Evolutionary conservation across 2,113 vertebrate species (phyloP).

Genomic region (Synodontis membranacea): DNA sequence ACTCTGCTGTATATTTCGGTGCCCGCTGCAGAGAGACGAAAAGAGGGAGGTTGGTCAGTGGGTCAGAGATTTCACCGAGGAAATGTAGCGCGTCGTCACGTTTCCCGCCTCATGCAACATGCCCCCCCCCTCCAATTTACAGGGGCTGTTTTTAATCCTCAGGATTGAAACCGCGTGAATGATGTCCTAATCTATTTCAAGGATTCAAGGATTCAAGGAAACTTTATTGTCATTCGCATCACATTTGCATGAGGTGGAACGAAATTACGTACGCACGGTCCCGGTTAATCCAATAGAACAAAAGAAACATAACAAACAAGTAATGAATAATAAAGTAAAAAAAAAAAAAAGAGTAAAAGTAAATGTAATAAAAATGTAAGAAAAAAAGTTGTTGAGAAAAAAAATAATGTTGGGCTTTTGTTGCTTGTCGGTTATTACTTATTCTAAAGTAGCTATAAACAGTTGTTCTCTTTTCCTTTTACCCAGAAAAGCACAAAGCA

Average conservation of each 20-base stretch:
- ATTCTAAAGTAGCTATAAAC: background rate
- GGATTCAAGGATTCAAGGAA: no score
- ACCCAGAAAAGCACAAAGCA: background rate
- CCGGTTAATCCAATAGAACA: no score
- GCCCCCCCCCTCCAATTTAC: background rate
- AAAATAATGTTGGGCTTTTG: background rate
- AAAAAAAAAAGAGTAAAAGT: no score
- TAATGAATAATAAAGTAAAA: no score
- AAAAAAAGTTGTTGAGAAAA: no score
- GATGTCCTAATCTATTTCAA: background rate
- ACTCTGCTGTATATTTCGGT: conserved; percentile 55
- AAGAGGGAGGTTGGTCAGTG: conserved; percentile 75
- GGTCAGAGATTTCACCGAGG: conserved; percentile 71
- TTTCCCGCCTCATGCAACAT: conserved; percentile 66
- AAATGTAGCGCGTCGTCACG: conserved; percentile 65
- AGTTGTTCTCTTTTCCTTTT: background rate
- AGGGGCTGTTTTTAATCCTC: background rate
- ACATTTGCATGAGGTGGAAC: no score
- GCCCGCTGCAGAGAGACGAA: conserved; percentile 61
- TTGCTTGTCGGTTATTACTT: background rate
- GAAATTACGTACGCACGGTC: no score
- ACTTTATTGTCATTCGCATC: no score
- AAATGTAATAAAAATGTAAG: no score
- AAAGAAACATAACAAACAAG: no score
- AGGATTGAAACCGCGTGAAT: background rate